These are phyloP conservation scores for Mystacides longicornis DNA, from an alignment of 2,888 invertebrate genomes.

Conservation along the genomic window DNA sequence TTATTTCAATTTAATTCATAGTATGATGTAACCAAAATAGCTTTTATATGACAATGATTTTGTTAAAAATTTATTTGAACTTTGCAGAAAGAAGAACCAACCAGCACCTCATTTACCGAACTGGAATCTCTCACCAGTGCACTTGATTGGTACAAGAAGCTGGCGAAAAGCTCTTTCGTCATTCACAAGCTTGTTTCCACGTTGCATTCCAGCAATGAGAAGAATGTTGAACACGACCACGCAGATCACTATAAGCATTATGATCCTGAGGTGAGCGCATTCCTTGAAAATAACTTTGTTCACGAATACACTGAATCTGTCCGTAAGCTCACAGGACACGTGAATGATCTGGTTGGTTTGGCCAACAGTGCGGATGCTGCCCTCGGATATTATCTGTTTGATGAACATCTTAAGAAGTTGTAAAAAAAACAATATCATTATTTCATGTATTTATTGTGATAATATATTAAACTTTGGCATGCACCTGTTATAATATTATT, in stretches of 20 bases:
- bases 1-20: too few species aligned
- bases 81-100: background rate
- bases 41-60: too few species aligned
- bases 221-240: slow-evolving; percentile 34
- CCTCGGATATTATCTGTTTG: slow-evolving; percentile 65
- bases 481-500: too few species aligned
- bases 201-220: slow-evolving; percentile 51
- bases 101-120: slow-evolving; percentile 39
- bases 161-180: slow-evolving; percentile 58
- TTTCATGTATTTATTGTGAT: too few species aligned
- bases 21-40: too few species aligned
- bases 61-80: too few species aligned
- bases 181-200: slow-evolving; percentile 53
- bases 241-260: background rate
- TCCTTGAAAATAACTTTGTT: slow-evolving; percentile 69
- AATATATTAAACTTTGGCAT: too few species aligned
- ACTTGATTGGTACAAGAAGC: slow-evolving; percentile 65
- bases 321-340: slow-evolving; percentile 65
- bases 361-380: slow-evolving; percentile 53
- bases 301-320: slow-evolving; percentile 60
- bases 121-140: slow-evolving; percentile 65
- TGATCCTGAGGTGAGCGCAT: slow-evolving; percentile 54
- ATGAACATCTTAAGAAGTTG: slow-evolving; percentile 48
- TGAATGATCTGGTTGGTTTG: slow-evolving; percentile 62
- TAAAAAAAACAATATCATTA: too few species aligned